phyloP scores from a whole-genome alignment of 1,140 invertebrate genomes.

The Neodiprion virginianus region DNA sequence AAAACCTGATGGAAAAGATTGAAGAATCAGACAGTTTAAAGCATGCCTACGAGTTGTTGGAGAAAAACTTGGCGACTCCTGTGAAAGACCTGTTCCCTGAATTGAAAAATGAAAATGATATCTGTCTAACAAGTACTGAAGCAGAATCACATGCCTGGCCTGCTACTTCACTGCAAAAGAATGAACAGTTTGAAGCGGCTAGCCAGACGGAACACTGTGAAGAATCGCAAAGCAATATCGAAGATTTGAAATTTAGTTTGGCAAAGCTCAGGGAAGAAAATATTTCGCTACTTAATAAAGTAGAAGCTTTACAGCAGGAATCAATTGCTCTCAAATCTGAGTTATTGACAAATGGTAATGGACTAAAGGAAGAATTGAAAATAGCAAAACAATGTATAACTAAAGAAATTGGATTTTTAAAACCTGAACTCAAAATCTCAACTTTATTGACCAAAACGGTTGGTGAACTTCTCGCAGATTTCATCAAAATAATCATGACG shows the following conservation, averaged over 20 bases:
- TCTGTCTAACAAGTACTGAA: constrained; percentile 13
- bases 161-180: background rate
- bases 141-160: background rate
- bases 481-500: constrained; percentile 41
- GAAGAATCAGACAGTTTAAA: constrained; percentile 34
- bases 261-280: constrained; percentile 8
- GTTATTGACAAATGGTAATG: constrained; percentile 21
- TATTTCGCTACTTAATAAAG: background rate
- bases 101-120: constrained; percentile 14
- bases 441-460: constrained; percentile 33
- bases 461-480: constrained; percentile 38
- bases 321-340: background rate
- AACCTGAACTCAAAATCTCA: constrained; percentile 23
- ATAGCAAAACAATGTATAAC: constrained; percentile 36
- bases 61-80: constrained; percentile 19
- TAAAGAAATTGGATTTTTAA: constrained; percentile 45
- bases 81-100: background rate
- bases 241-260: background rate
- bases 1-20: constrained; percentile 35
- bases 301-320: background rate
- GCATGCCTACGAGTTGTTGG: constrained; percentile 26
- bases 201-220: background rate
- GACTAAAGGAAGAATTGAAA: constrained; percentile 38
- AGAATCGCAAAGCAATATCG: background rate
- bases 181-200: background rate